phyloP scores from a whole-genome alignment of 2,113 vertebrate species.

The Sinocyclocheilus grahami region DNA sequence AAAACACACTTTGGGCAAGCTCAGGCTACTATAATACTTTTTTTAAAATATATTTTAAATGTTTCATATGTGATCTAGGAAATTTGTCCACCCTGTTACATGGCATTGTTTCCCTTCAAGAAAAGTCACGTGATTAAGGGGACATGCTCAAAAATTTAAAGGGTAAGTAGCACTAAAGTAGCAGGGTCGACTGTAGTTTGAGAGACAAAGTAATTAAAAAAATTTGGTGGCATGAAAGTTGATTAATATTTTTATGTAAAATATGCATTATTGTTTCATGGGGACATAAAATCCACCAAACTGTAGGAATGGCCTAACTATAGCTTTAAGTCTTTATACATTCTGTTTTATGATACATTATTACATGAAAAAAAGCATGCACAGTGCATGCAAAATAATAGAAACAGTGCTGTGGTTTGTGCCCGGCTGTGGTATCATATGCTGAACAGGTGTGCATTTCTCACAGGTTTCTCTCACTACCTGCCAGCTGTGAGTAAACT shows the following conservation, averaged over 20 bases:
- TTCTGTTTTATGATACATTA: neutral
- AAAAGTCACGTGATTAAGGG: too few species aligned
- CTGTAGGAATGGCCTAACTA: too few species aligned
- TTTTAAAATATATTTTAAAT: neutral
- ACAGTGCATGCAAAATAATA: neutral
- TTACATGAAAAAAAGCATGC: neutral
- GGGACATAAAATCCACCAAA: too few species aligned
- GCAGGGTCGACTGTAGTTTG: too few species aligned
- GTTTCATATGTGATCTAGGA: neutral
- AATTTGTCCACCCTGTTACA: neutral
- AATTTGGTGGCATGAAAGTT: neutral
- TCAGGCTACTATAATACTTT: neutral
- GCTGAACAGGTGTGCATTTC: neutral
- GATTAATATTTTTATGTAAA: too few species aligned
- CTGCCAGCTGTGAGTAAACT: conserved; percentile 80
- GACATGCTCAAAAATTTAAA: too few species aligned
- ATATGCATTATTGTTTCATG: too few species aligned
- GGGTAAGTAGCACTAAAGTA: too few species aligned
- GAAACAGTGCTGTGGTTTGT: neutral
- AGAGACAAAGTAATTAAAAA: too few species aligned
- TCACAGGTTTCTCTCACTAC: conserved; percentile 57
- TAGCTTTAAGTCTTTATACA: neutral
- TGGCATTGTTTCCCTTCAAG: neutral
- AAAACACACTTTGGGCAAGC: neutral
- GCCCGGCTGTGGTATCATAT: neutral